phyloP scores from a whole-genome alignment of 2,797 vertebrate species.

The Hypotaenidia philippensis region DNA sequence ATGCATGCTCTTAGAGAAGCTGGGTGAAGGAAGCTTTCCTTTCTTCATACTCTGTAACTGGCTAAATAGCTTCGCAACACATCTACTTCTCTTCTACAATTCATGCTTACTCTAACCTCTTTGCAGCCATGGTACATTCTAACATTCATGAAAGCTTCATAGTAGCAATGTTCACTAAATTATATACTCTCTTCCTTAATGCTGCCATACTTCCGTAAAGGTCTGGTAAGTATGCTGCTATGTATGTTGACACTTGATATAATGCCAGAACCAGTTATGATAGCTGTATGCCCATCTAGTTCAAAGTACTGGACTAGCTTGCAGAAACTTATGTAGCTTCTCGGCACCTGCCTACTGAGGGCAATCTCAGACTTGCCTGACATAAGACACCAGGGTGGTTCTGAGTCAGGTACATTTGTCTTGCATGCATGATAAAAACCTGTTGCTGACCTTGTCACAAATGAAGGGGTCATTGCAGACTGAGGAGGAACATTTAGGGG shows the following conservation, averaged over 20 bases:
- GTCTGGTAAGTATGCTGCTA: conserved; percentile 80
- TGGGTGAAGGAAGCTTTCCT: conserved; percentile 47
- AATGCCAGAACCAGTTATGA: neutral
- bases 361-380: neutral
- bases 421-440: neutral
- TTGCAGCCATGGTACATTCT: neutral
- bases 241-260: neutral
- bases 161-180: conserved; percentile 50
- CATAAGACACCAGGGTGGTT: neutral
- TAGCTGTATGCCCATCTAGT: neutral
- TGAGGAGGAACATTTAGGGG: neutral
- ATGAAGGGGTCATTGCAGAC: neutral
- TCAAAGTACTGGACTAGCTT: neutral
- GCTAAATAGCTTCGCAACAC: neutral
- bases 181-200: conserved; percentile 77
- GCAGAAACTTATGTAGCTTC: neutral
- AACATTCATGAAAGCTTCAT: conserved; percentile 20
- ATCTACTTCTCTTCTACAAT: neutral
- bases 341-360: neutral
- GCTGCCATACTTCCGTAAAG: conserved; percentile 84
- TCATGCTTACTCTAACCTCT: neutral
- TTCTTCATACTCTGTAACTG: neutral
- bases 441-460: neutral
- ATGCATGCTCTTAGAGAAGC: conserved; percentile 68
- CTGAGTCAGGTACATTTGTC: neutral